Evolutionary conservation across 2,113 vertebrate species (phyloP).

Genomic region (Phrynosoma blainvillii): DNA sequence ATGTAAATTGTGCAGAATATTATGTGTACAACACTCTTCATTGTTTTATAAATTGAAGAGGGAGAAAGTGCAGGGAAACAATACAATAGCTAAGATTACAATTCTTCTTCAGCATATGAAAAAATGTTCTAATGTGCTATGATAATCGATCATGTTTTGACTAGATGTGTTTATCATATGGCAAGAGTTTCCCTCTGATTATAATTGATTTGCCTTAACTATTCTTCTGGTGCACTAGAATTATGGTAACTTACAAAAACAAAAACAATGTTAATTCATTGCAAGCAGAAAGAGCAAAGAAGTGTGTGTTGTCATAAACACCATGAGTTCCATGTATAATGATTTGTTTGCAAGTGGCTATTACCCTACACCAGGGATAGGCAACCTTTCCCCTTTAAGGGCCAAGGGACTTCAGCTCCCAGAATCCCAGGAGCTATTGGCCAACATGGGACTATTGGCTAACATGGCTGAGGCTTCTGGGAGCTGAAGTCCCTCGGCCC

Average conservation of each 20-base stretch:
- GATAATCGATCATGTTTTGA: not conserved
- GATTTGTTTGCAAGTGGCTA: not conserved
- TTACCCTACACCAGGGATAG: constrained; percentile 14
- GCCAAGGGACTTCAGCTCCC: no score
- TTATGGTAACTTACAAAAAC: not conserved
- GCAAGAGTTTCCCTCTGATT: not conserved
- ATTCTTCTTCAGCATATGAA: not conserved
- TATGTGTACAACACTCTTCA: not conserved
- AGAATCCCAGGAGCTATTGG: no score
- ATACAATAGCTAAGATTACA: not conserved
- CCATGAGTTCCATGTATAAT: constrained; percentile 17
- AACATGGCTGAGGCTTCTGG: no score
- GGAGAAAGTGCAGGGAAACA: not conserved
- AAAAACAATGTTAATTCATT: not conserved
- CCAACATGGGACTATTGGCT: no score
- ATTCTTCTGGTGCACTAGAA: not conserved
- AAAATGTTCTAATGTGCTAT: not conserved
- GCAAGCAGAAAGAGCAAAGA: constrained; percentile 1
- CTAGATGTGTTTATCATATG: not conserved
- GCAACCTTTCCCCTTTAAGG: no score
- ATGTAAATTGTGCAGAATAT: not conserved
- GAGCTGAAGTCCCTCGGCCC: no score
- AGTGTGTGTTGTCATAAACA: rapidly evolving
- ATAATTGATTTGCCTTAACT: not conserved
- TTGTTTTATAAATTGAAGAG: not conserved